Conservation (phyloP, 2,888 invertebrate species). For the Thera britannica region DNA sequence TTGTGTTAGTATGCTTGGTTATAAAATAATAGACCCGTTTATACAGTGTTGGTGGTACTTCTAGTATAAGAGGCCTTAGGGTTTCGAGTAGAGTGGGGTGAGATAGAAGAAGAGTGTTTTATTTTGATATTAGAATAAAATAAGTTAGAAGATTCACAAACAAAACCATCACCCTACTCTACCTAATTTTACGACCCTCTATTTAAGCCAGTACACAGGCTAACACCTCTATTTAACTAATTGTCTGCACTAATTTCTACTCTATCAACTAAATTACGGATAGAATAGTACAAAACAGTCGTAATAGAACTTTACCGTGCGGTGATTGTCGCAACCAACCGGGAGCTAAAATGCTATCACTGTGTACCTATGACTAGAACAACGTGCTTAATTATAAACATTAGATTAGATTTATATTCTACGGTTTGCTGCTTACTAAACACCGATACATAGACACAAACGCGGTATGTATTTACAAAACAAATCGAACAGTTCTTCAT, state of each 20-base stretch:
- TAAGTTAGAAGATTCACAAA: background rate
- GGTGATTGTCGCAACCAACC: constrained; percentile 72
- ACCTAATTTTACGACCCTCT: constrained; percentile 18
- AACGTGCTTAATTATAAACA: constrained; percentile 65
- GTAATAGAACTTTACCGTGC: constrained; percentile 79
- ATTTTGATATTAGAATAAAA: background rate
- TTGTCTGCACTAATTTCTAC: constrained; percentile 57
- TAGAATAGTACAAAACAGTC: constrained; percentile 56
- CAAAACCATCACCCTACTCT: background rate
- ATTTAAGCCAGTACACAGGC: constrained; percentile 10
- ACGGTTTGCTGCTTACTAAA: constrained; percentile 14
- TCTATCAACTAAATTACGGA: constrained; percentile 54
- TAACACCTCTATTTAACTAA: constrained; percentile 48
- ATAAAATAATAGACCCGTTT: constrained; percentile 27
- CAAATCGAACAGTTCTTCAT: background rate
- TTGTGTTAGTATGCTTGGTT: constrained; percentile 30
- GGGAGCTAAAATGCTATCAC: constrained; percentile 68
- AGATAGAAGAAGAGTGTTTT: constrained; percentile 1
- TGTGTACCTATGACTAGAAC: constrained; percentile 72
- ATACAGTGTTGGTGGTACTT: constrained; percentile 27
- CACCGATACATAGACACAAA: constrained; percentile 43
- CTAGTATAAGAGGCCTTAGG: constrained; percentile 30
- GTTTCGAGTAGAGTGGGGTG: constrained; percentile 14
- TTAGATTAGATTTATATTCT: constrained; percentile 22
- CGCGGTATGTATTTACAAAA: background rate